A percentile compares a stretch with the other conserved stretches of the same genome.
Evolutionary conservation across 2,113 vertebrate genomes (phyloP).

Genomic region (Brachypteracias leptosomus): DNA sequence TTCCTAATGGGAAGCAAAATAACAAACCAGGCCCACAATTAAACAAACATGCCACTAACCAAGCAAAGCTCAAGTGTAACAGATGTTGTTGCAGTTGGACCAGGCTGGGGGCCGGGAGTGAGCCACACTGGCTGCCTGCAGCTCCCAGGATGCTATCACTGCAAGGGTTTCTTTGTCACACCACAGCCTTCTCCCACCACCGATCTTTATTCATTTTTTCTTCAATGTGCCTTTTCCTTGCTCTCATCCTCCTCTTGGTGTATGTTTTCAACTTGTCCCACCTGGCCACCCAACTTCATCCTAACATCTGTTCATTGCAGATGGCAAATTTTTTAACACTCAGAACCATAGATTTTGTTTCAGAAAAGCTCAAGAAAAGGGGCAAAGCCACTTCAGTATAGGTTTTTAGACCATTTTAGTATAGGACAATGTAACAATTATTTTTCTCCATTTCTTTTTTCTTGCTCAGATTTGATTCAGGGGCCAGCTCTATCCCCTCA

Average conservation of each 20-base stretch:
- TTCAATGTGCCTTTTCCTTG: neutral
- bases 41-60: slow-evolving; percentile 72
- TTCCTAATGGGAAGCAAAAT: slow-evolving; percentile 76
- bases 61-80: slow-evolving; percentile 65
- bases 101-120: neutral
- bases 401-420: neutral
- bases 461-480: neutral
- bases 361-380: neutral
- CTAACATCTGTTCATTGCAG: neutral
- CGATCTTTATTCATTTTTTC: neutral
- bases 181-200: neutral
- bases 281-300: neutral
- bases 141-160: neutral
- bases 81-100: slow-evolving; percentile 71
- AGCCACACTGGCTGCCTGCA: neutral
- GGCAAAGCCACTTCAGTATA: neutral
- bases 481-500: neutral
- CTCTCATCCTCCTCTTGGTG: neutral
- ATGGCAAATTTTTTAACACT: neutral
- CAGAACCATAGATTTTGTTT: neutral
- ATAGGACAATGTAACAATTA: neutral
- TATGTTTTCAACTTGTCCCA: neutral
- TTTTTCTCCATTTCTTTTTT: neutral
- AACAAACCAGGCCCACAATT: slow-evolving; percentile 73
- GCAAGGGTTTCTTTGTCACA: neutral